These are phyloP conservation scores for Cosmia pyralina DNA, from an alignment of 2,888 invertebrate species.

Conservation along the genomic window DNA sequence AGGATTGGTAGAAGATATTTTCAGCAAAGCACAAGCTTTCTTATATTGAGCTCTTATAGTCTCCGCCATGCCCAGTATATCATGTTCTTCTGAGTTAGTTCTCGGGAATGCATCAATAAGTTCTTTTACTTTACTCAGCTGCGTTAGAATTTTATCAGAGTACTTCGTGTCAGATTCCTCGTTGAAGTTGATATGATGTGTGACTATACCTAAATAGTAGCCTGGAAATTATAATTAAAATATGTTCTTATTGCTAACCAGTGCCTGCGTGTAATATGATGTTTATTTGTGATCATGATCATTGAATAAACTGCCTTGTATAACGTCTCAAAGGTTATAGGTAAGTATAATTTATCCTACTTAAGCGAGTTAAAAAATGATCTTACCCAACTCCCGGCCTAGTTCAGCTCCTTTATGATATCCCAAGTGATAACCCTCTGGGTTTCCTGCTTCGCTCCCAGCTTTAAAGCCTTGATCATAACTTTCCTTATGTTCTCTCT, in stretches of 20 bases:
- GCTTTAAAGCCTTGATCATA: slow-evolving; percentile 92
- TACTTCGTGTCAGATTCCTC: slow-evolving; percentile 74
- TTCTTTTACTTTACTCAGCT: slow-evolving; percentile 89
- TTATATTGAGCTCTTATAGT: slow-evolving; percentile 92
- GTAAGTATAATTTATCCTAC: no score
- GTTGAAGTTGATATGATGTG: slow-evolving; percentile 83
- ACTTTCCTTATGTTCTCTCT: slow-evolving; percentile 90
- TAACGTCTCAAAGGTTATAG: background rate
- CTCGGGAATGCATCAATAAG: slow-evolving; percentile 92
- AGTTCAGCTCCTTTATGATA: slow-evolving; percentile 94
- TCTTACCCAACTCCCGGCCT: slow-evolving; percentile 92
- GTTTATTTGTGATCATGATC: background rate
- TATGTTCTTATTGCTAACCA: background rate
- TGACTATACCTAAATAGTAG: slow-evolving; percentile 92
- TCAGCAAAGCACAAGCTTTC: slow-evolving; percentile 92
- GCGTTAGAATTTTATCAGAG: slow-evolving; percentile 88
- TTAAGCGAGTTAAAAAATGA: background rate
- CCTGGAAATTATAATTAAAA: slow-evolving; percentile 83
- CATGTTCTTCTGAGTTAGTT: slow-evolving; percentile 91
- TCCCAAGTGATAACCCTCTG: slow-evolving; percentile 93
- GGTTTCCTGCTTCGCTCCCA: slow-evolving; percentile 91
- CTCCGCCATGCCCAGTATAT: slow-evolving; percentile 91
- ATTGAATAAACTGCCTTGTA: background rate
- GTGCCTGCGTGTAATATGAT: background rate
- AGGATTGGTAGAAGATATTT: slow-evolving; percentile 90